phyloP scores from a whole-genome alignment of 2,888 invertebrate genomes.

The Panorpa germanica region DNA sequence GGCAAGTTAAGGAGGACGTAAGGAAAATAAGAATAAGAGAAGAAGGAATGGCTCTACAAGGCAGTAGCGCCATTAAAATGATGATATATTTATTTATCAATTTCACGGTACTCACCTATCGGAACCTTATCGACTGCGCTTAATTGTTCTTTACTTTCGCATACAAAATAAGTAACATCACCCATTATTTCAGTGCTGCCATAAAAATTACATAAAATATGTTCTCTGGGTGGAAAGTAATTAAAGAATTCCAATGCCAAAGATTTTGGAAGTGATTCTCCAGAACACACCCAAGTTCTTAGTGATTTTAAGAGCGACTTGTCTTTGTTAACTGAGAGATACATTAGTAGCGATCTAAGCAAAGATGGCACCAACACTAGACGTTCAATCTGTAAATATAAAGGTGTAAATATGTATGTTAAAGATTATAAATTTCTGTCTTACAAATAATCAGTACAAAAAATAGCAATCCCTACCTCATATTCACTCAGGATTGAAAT shows the following conservation, averaged over 20 bases:
- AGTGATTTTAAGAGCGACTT: constrained; percentile 33
- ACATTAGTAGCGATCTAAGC: constrained; percentile 59
- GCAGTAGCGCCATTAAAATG: no score
- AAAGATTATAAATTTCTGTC: constrained; percentile 6
- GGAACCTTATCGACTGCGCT: constrained; percentile 50
- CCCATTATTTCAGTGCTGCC: constrained; percentile 88
- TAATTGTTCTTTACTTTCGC: constrained; percentile 39
- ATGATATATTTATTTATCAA: no score
- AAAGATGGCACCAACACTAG: constrained; percentile 72
- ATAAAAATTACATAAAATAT: constrained; percentile 68
- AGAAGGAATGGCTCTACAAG: no score
- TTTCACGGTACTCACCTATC: constrained; percentile 40
- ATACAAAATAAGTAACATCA: constrained; percentile 63
- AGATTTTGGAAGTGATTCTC: constrained; percentile 55
- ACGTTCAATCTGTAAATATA: constrained; percentile 42
- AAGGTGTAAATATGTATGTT: not conserved
- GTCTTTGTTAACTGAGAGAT: constrained; percentile 37
- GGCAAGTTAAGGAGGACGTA: no score
- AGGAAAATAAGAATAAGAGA: no score
- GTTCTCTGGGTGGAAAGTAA: constrained; percentile 42
- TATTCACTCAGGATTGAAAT: constrained; percentile 47
- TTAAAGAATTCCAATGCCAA: constrained; percentile 59
- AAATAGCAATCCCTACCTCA: constrained; percentile 28
- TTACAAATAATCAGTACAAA: constrained; percentile 2
- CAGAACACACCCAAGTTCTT: constrained; percentile 72